These are phyloP conservation scores for Clarias fuscus DNA, from an alignment of 2,797 vertebrate species.

Conservation along the genomic window DNA sequence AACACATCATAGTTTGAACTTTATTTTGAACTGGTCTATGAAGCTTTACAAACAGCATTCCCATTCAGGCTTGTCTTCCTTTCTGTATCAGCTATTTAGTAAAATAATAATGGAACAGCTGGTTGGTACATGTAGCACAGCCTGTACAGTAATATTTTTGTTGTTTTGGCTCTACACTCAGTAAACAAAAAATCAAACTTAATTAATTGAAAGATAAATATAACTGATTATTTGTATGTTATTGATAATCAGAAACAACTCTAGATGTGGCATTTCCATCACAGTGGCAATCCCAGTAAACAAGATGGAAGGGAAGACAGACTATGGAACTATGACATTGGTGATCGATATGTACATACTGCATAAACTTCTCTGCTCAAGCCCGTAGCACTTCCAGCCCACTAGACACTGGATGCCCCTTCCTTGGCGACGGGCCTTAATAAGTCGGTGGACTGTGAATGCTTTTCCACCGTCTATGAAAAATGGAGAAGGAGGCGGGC, in stretches of 20 bases:
- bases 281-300: too few species aligned
- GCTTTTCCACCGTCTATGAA: too few species aligned
- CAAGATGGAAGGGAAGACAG: too few species aligned
- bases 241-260: not conserved
- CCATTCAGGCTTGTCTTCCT: not conserved
- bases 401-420: too few species aligned
- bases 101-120: not conserved
- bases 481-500: too few species aligned
- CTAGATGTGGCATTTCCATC: not conserved
- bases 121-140: not conserved
- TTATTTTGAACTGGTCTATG: not conserved
- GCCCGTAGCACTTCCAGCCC: too few species aligned
- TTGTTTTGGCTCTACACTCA: not conserved
- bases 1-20: not conserved
- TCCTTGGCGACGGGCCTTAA: too few species aligned
- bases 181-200: not conserved
- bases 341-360: too few species aligned
- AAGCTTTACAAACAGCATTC: not conserved
- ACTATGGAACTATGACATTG: too few species aligned
- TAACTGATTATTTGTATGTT: not conserved
- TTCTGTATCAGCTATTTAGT: not conserved
- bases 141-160: not conserved
- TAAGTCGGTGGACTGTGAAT: too few species aligned
- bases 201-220: not conserved
- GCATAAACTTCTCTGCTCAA: too few species aligned